Conservation (phyloP, 1,140 invertebrate genomes). For the Conus ventricosus region DNA sequence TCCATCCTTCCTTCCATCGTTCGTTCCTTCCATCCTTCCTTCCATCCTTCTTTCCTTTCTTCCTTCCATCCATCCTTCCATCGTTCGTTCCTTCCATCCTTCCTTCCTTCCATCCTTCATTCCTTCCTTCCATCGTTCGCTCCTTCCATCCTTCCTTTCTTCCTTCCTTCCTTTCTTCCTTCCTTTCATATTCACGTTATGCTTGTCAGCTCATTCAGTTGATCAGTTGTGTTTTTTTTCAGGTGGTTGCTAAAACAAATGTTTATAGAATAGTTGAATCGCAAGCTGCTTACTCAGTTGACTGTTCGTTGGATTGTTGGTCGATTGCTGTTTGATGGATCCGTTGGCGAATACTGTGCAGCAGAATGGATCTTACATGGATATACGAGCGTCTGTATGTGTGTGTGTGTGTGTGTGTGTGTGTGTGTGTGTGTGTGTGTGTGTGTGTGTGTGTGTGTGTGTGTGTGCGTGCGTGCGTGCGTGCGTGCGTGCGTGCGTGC, state of each 20-base stretch:
- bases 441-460: neutral
- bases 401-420: neutral
- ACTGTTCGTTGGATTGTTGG: no score
- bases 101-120: neutral
- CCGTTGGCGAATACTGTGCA: no score
- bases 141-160: neutral
- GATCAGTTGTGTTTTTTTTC: no score
- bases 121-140: neutral
- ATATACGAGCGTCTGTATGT: neutral
- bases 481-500: conserved; percentile 5
- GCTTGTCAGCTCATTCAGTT: no score
- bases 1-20: conserved; percentile 17
- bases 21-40: neutral
- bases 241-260: no score
- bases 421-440: neutral
- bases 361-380: no score
- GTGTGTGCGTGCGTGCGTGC: conserved; percentile 1
- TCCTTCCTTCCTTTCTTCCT: neutral
- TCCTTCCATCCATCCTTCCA: neutral
- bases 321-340: no score
- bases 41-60: neutral
- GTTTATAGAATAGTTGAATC: no score
- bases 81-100: neutral
- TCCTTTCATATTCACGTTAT: no score
- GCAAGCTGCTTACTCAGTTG: no score